A percentile compares a stretch with the other conserved stretches of the same genome.
Conservation (phyloP, 2,888 invertebrate species). For the Pelosia muscerda region DNA sequence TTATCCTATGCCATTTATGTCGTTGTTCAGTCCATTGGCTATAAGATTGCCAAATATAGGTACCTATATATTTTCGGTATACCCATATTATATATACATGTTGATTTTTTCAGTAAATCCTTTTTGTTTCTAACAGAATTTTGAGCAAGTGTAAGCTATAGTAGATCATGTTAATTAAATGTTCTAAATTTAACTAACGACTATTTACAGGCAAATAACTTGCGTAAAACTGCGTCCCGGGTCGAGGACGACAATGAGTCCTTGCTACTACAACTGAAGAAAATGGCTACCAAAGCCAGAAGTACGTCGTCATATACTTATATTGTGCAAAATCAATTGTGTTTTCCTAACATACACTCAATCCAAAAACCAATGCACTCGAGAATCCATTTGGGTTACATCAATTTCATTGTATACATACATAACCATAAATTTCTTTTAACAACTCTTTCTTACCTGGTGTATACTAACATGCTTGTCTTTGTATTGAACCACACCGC, state of each 20-base stretch:
- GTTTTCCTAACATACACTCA: conserved; percentile 65
- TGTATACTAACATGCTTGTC: conserved; percentile 78
- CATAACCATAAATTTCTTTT: conserved; percentile 38
- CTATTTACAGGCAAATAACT: conserved; percentile 92
- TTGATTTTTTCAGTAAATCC: conserved; percentile 53
- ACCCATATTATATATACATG: conserved; percentile 54
- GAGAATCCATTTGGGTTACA: conserved; percentile 56
- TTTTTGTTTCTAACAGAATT: conserved; percentile 45
- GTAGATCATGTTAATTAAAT: conserved; percentile 44
- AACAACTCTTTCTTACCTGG: conserved; percentile 51
- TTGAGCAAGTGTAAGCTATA: conserved; percentile 37
- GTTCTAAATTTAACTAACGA: conserved; percentile 72
- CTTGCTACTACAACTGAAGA: conserved; percentile 97
- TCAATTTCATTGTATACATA: conserved; percentile 53
- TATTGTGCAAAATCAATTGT: conserved; percentile 73
- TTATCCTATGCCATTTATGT: conserved; percentile 75
- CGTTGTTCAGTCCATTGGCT: conserved; percentile 82
- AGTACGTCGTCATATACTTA: conserved; percentile 89
- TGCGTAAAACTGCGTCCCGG: conserved; percentile 95
- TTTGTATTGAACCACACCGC: conserved; percentile 63
- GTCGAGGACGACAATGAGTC: conserved; percentile 99
- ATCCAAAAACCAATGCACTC: conserved; percentile 47
- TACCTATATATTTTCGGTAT: conserved; percentile 58
- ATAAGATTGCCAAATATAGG: conserved; percentile 83
- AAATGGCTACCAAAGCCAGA: conserved; percentile 96